Evolutionary conservation across 2,888 invertebrate genomes (phyloP).

Genomic region (Nemotelus nigrinus): DNA sequence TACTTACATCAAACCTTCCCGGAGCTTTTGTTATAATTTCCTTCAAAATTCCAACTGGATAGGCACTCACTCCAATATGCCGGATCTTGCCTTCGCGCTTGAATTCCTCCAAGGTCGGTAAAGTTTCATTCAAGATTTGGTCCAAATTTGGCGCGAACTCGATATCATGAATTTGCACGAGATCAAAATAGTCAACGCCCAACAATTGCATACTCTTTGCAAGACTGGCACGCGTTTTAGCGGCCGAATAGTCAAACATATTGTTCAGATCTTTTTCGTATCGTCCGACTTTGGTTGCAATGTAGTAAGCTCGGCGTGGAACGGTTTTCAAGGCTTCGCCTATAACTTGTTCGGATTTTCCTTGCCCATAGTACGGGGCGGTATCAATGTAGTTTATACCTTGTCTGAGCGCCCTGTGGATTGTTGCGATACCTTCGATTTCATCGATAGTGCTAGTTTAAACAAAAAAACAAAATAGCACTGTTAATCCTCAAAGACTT

Average conservation of each 20-base stretch:
- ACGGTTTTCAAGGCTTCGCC: conserved; percentile 81
- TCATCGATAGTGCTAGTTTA: conserved; percentile 69
- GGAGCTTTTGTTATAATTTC: conserved; percentile 73
- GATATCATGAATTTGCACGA: conserved; percentile 88
- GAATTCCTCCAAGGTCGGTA: conserved; percentile 78
- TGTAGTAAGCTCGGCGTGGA: conserved; percentile 80
- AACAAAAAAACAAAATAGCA: background rate
- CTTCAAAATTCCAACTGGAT: conserved; percentile 77
- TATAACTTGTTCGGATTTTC: conserved; percentile 78
- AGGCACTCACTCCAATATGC: conserved; percentile 84
- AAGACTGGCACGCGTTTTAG: conserved; percentile 76
- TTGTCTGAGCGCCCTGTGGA: conserved; percentile 73
- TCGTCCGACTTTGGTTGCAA: conserved; percentile 87
- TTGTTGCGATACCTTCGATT: conserved; percentile 71
- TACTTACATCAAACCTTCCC: conserved; percentile 52
- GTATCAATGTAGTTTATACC: conserved; percentile 91
- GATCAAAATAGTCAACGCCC: conserved; percentile 80
- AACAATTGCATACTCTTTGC: conserved; percentile 75
- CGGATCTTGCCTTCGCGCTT: conserved; percentile 74
- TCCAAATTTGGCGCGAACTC: conserved; percentile 81
- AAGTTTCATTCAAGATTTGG: conserved; percentile 79
- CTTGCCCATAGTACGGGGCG: conserved; percentile 88
- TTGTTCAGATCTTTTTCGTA: conserved; percentile 73
- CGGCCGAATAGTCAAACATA: conserved; percentile 83
- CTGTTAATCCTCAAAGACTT: too few species aligned